A percentile compares a stretch with the other conserved stretches of the same genome.
These are phyloP conservation scores for Anoplopoma fimbria DNA, from an alignment of 2,113 vertebrate genomes.

Conservation along the genomic window DNA sequence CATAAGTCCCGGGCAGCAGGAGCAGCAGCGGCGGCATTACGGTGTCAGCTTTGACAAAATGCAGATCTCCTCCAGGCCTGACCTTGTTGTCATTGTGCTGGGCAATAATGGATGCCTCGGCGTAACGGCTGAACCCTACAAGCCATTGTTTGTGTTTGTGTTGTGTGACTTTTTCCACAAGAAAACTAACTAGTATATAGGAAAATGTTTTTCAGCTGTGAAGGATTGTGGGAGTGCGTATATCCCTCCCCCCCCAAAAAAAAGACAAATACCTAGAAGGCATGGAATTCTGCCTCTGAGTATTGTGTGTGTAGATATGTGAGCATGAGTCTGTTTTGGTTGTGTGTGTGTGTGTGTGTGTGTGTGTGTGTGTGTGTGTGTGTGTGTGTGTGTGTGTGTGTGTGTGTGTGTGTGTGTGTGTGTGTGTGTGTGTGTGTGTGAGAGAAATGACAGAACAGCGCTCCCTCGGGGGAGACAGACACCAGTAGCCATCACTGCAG, in stretches of 20 bases:
- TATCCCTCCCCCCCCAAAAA: not conserved
- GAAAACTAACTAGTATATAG: conserved; percentile 1
- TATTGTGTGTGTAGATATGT: conserved; percentile 26
- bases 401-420: conserved; percentile 21
- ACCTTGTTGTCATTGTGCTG: conserved; percentile 57
- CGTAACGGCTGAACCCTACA: conserved; percentile 26
- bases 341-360: conserved; percentile 27
- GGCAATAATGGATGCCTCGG: conserved; percentile 53
- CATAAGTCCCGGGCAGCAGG: conserved; percentile 47
- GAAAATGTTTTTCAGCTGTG: conserved; percentile 20
- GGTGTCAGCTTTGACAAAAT: conserved; percentile 60
- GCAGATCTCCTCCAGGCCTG: conserved; percentile 59
- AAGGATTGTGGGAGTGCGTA: conserved; percentile 31
- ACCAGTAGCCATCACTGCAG: conserved; percentile 65
- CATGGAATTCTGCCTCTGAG: conserved; percentile 30
- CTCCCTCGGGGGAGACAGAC: conserved; percentile 51
- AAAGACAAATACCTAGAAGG: conserved; percentile 34
- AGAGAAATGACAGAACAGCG: conserved; percentile 51
- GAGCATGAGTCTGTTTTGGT: conserved; percentile 12
- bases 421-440: conserved; percentile 18
- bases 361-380: conserved; percentile 11
- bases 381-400: conserved; percentile 33
- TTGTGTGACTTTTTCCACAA: conserved; percentile 4
- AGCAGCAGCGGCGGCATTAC: conserved; percentile 15
- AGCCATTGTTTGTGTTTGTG: conserved; percentile 17